Evolutionary conservation across 2,888 invertebrate genomes (phyloP).

Genomic region (Melangyna quadrimaculata): DNA sequence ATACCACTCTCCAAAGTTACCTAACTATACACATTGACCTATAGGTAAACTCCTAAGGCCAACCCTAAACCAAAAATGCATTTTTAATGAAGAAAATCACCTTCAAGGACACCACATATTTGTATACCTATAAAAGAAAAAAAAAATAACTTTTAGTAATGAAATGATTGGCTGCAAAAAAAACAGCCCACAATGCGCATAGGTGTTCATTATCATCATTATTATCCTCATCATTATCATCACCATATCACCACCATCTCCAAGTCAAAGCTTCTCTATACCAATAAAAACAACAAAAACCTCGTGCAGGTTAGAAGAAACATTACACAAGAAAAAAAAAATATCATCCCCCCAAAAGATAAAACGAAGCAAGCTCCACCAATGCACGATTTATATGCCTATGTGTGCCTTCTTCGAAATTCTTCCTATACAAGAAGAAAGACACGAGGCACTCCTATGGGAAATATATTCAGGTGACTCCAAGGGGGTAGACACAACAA

Average conservation of each 20-base stretch:
- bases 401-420: conserved; percentile 48
- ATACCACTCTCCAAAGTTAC: no score
- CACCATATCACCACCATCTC: conserved; percentile 39
- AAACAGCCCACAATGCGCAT: conserved; percentile 71
- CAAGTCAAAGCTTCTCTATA: conserved; percentile 43
- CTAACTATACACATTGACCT: no score
- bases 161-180: conserved; percentile 73
- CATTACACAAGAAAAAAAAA: conserved; percentile 46
- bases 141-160: conserved; percentile 68
- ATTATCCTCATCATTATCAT: neutral
- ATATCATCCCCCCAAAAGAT: conserved; percentile 19
- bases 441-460: conserved; percentile 14
- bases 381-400: conserved; percentile 71
- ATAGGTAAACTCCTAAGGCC: conserved; percentile 68
- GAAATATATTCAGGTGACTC: conserved; percentile 26
- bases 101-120: conserved; percentile 71
- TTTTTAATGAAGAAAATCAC: conserved; percentile 72
- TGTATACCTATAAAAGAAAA: neutral
- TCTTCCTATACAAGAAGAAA: neutral
- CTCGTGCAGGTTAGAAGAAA: conserved; percentile 56
- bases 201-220: conserved; percentile 64
- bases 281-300: conserved; percentile 48
- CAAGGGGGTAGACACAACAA: neutral
- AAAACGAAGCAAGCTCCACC: conserved; percentile 66
- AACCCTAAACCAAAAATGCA: conserved; percentile 69